These are phyloP conservation scores for Drosophila pegasa DNA, from an alignment of 2,888 invertebrate species.

Conservation along the genomic window DNA sequence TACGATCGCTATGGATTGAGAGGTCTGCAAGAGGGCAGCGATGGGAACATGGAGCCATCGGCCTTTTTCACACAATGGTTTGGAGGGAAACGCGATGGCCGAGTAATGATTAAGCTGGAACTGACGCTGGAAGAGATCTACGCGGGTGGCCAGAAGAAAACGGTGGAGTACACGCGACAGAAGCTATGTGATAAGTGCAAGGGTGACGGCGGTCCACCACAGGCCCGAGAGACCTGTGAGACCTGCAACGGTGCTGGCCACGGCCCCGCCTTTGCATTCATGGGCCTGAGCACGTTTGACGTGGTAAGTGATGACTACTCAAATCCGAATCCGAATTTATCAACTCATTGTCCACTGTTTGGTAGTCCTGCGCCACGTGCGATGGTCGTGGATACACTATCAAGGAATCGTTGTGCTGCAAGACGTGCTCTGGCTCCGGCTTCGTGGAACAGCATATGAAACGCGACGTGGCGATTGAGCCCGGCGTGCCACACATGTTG, in stretches of 20 bases:
- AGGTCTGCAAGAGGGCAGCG: conserved; percentile 93
- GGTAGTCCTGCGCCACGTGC: conserved; percentile 87
- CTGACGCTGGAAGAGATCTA: conserved; percentile 96
- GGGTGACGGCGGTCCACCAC: conserved; percentile 81
- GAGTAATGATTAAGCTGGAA: conserved; percentile 92
- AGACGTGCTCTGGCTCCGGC: conserved; percentile 93
- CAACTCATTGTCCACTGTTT: not conserved
- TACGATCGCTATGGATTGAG: conserved; percentile 95
- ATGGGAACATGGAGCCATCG: conserved; percentile 84
- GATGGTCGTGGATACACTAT: conserved; percentile 90
- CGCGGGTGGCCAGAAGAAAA: conserved; percentile 91
- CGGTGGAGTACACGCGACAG: conserved; percentile 77
- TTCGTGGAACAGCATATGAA: conserved; percentile 93
- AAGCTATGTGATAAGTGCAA: conserved; percentile 79
- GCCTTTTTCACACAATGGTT: conserved; percentile 90
- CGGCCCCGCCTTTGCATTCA: conserved; percentile 72
- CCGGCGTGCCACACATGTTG: conserved; percentile 94
- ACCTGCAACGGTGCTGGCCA: conserved; percentile 84
- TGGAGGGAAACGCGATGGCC: conserved; percentile 86
- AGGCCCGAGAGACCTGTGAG: conserved; percentile 65
- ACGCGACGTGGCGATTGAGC: conserved; percentile 94
- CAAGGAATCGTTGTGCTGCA: conserved; percentile 93
- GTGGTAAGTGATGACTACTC: conserved; percentile 89
- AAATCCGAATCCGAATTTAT: fast-evolving
- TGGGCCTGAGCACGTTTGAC: conserved; percentile 84